These are phyloP conservation scores for Salvator merianae DNA, from an alignment of 2,113 vertebrate genomes.

Conservation along the genomic window DNA sequence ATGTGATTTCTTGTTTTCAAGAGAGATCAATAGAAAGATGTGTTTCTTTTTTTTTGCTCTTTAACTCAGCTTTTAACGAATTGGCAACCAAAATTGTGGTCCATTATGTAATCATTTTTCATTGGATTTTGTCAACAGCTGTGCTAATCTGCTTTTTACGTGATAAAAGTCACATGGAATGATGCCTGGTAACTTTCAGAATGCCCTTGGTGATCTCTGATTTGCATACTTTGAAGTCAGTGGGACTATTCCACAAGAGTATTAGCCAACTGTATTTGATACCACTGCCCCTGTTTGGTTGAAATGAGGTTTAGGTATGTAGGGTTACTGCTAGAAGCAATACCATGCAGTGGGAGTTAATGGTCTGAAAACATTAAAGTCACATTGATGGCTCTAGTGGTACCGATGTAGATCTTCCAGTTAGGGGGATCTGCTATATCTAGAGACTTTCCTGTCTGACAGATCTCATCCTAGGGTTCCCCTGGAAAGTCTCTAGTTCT, in stretches of 20 bases:
- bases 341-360: too few species aligned
- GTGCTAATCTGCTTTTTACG: not conserved
- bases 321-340: too few species aligned
- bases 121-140: not conserved
- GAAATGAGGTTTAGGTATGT: too few species aligned
- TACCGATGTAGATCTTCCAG: too few species aligned
- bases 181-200: not conserved
- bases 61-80: conserved; percentile 1
- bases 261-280: not conserved
- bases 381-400: too few species aligned
- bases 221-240: not conserved
- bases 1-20: conserved; percentile 12
- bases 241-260: not conserved
- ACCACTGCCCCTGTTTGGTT: not conserved
- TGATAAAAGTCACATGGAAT: not conserved
- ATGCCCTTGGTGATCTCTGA: not conserved
- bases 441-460: too few species aligned
- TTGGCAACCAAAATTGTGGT: not conserved
- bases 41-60: not conserved
- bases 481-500: not conserved
- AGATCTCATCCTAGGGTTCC: too few species aligned
- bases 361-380: too few species aligned
- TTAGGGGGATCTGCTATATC: too few species aligned
- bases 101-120: not conserved
- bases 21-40: not conserved